Conservation (phyloP, 2,797 vertebrate species). For the Linurgus olivaceus region DNA sequence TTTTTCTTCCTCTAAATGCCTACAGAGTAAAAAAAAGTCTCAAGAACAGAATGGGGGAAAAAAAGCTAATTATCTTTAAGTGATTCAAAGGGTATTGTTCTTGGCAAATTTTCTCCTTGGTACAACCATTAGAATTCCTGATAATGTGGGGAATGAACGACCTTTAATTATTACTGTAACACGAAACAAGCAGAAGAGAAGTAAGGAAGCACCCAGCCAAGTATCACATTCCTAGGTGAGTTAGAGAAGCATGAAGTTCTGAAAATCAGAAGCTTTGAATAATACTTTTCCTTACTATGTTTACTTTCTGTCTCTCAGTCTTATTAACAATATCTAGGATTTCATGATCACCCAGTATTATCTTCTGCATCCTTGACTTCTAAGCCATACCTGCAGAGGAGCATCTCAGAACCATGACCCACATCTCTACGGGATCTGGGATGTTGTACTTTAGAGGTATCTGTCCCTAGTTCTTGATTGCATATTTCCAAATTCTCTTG, state of each 20-base stretch:
- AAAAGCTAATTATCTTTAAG: neutral
- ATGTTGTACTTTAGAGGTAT: fast-evolving
- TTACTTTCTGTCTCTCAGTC: neutral
- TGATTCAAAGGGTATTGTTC: neutral
- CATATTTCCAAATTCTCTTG: neutral
- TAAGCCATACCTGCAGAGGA: neutral
- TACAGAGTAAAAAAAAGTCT: neutral
- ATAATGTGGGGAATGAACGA: neutral
- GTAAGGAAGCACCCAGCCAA: neutral
- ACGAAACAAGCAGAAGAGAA: neutral
- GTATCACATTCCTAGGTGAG: neutral
- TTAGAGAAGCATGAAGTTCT: neutral
- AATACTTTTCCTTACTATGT: neutral
- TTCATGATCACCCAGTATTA: neutral
- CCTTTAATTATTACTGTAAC: neutral
- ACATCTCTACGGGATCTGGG: neutral
- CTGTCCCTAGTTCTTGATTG: neutral
- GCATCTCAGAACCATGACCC: neutral
- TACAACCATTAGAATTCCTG: neutral
- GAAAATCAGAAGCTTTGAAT: neutral
- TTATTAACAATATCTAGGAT: neutral
- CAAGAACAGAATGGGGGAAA: neutral
- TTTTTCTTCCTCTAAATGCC: neutral
- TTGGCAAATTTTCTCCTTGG: neutral
- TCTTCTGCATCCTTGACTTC: neutral